A percentile compares a stretch with the other conserved stretches of the same genome.
These are phyloP conservation scores for Hirtodrosophila cameraria DNA, from an alignment of 2,888 invertebrate genomes.

Conservation along the genomic window DNA sequence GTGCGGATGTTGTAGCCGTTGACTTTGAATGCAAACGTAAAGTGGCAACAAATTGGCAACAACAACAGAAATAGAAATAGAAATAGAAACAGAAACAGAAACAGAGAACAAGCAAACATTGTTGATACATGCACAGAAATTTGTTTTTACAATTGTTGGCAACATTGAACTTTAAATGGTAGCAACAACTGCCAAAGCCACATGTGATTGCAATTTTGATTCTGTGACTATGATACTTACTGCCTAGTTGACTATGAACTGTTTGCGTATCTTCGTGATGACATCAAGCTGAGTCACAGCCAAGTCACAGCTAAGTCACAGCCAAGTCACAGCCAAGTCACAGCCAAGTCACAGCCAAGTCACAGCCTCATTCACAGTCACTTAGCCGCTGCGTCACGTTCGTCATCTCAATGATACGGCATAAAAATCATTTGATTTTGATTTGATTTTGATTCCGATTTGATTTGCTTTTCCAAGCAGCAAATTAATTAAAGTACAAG, in stretches of 20 bases:
- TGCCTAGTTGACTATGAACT: slow-evolving; percentile 16
- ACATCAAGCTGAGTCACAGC: slow-evolving; percentile 43
- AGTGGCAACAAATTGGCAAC: slow-evolving; percentile 71
- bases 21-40: slow-evolving; percentile 62
- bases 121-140: slow-evolving; percentile 49
- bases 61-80: slow-evolving; percentile 33
- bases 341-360: slow-evolving; percentile 31
- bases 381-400: slow-evolving; percentile 11
- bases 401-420: slow-evolving; percentile 38
- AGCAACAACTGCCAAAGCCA: slow-evolving; percentile 55
- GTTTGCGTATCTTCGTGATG: slow-evolving; percentile 47
- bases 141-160: slow-evolving; percentile 73
- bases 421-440: slow-evolving; percentile 39
- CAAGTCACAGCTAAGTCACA: slow-evolving; percentile 46
- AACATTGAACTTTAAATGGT: slow-evolving; percentile 79
- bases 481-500: slow-evolving; percentile 69
- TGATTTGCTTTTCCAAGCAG: slow-evolving; percentile 50
- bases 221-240: slow-evolving; percentile 1
- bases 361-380: slow-evolving; percentile 22
- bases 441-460: slow-evolving; percentile 20
- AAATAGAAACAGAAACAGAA: slow-evolving; percentile 26
- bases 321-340: slow-evolving; percentile 42
- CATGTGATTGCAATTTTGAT: slow-evolving; percentile 54
- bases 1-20: slow-evolving; percentile 63
- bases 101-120: slow-evolving; percentile 33